Evolutionary conservation across 1,140 invertebrate genomes (phyloP).

Genomic region (Ooceraea biroi): DNA sequence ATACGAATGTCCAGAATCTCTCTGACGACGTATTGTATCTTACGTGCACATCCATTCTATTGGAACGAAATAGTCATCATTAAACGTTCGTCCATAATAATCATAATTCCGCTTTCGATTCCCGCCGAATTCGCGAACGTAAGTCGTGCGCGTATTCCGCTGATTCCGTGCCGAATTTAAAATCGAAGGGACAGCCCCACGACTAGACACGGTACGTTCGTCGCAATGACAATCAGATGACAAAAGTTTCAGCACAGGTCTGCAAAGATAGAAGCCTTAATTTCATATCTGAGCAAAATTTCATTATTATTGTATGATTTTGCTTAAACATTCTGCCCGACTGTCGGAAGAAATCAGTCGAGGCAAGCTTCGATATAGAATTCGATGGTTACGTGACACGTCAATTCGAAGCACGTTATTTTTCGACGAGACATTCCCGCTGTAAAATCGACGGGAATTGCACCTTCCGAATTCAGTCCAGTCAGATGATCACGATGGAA

Average conservation of each 20-base stretch:
- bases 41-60: background rate
- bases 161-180: slow-evolving; percentile 36
- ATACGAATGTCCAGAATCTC: slow-evolving; percentile 58
- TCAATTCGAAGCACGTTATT: slow-evolving; percentile 43
- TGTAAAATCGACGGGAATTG: slow-evolving; percentile 64
- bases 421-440: slow-evolving; percentile 7
- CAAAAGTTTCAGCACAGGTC: background rate
- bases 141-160: slow-evolving; percentile 33
- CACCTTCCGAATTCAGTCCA: slow-evolving; percentile 53
- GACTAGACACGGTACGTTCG: too few relatives aligned
- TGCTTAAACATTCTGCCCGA: background rate
- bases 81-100: slow-evolving; percentile 64
- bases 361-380: background rate
- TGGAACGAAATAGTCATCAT: slow-evolving; percentile 49
- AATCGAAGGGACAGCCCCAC: slow-evolving; percentile 1
- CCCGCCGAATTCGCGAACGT: slow-evolving; percentile 22
- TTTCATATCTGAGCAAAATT: background rate
- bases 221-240: background rate
- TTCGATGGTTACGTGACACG: background rate
- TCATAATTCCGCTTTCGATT: slow-evolving; percentile 46
- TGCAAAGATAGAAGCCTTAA: background rate
- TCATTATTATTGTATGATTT: background rate
- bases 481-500: slow-evolving; percentile 66
- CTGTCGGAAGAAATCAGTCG: slow-evolving; percentile 27
- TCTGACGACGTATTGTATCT: slow-evolving; percentile 68